Evolutionary conservation across 2,888 invertebrate species (phyloP).

Genomic region (Euspilapteryx auroguttella): DNA sequence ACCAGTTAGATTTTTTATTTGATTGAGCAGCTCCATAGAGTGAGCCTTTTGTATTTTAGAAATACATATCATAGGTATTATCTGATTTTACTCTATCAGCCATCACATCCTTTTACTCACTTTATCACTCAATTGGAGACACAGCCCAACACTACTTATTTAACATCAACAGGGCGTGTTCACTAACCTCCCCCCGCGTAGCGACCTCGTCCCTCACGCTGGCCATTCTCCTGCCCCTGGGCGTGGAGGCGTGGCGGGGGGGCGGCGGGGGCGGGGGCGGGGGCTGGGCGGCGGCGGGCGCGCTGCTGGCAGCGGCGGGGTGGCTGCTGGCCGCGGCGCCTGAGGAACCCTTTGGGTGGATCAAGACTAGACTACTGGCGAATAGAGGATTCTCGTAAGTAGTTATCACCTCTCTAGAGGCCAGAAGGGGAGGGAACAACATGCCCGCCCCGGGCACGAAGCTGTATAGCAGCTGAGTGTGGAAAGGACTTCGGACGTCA

Average conservation of each 20-base stretch:
- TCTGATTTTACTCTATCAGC: too few species aligned
- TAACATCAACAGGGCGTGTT: constrained; percentile 77
- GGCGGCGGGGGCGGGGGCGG: constrained; percentile 14
- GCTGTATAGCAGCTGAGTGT: too few species aligned
- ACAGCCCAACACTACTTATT: neutral
- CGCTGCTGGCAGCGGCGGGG: constrained; percentile 9
- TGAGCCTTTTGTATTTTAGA: too few species aligned
- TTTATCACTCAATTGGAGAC: too few species aligned
- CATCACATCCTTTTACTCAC: too few species aligned
- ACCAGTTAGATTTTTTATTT: too few species aligned
- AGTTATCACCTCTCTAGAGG: too few species aligned
- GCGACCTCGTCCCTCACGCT: constrained; percentile 86
- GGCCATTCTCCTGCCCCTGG: constrained; percentile 86
- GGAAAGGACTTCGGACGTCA: too few species aligned
- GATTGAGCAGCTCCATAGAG: too few species aligned
- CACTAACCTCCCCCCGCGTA: constrained; percentile 87
- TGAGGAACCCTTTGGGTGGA: constrained; percentile 54
- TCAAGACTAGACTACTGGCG: constrained; percentile 46
- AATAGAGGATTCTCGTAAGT: constrained; percentile 34
- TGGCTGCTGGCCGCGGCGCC: constrained; percentile 16
- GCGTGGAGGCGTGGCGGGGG: constrained; percentile 65
- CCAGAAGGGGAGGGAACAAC: too few species aligned
- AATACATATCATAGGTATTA: too few species aligned
- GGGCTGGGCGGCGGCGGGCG: constrained; percentile 11
- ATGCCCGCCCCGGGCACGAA: too few species aligned